Evolutionary conservation across 92 coral and sea anemone species (phyloP).

Genomic region (Epizoanthus stellaris): DNA sequence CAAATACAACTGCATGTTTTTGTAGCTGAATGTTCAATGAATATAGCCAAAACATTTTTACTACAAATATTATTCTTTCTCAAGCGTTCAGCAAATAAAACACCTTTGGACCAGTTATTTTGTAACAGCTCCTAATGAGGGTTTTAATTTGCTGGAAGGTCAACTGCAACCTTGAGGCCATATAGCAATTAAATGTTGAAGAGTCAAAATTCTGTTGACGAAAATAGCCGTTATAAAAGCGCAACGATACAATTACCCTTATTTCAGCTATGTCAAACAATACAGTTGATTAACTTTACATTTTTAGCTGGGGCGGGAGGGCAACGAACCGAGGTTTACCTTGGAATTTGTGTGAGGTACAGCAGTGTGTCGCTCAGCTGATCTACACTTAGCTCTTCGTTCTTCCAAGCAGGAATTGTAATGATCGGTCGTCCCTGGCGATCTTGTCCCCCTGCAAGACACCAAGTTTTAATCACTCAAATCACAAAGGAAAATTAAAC

Average conservation of each 20-base stretch:
- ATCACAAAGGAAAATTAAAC: background rate
- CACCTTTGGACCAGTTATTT: background rate
- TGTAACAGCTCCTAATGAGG: background rate
- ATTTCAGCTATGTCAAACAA: background rate
- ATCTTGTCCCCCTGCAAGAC: conserved; percentile 80
- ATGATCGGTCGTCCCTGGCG: conserved; percentile 88
- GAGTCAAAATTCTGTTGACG: conserved; percentile 13
- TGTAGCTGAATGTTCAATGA: background rate
- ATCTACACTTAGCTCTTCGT: conserved; percentile 70
- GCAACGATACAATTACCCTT: background rate
- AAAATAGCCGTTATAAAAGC: background rate
- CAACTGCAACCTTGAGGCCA: background rate
- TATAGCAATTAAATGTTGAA: conserved; percentile 16
- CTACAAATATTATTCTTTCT: background rate
- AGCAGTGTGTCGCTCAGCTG: conserved; percentile 82
- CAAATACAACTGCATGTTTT: background rate
- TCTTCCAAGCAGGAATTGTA: conserved; percentile 78
- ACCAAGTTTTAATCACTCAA: background rate
- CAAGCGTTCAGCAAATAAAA: conserved; percentile 12
- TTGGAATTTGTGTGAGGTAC: conserved; percentile 84
- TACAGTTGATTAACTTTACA: background rate
- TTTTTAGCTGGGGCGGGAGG: background rate
- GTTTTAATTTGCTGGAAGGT: background rate
- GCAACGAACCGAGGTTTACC: conserved; percentile 58
- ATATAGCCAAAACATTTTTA: conserved; percentile 19